Evolutionary conservation across 1,140 invertebrate species (phyloP).

Genomic region (Aradophagus sp.): DNA sequence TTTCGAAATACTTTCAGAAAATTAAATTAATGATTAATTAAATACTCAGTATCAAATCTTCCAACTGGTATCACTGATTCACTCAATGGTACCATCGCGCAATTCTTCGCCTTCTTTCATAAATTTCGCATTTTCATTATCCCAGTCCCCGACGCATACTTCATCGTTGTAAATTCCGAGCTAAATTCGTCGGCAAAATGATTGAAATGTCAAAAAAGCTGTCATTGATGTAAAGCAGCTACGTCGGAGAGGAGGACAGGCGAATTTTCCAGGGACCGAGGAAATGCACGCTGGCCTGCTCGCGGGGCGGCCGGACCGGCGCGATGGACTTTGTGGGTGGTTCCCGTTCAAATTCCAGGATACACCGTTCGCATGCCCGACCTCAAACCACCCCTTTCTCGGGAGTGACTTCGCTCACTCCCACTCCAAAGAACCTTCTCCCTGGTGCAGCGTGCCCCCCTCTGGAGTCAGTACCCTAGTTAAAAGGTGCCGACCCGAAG

Average conservation of each 20-base stretch:
- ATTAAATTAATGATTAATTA: no score
- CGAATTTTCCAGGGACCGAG: slow-evolving; percentile 55
- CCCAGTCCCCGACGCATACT: no score
- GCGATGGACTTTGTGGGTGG: slow-evolving; percentile 74
- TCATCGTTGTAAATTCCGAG: no score
- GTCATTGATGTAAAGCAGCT: slow-evolving; percentile 41
- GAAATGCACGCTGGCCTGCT: slow-evolving; percentile 64
- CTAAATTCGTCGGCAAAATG: no score
- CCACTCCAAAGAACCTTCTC: slow-evolving; percentile 47
- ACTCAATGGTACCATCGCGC: no score
- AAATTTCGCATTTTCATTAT: no score
- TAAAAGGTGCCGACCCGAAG: slow-evolving; percentile 55
- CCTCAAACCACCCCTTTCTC: slow-evolving; percentile 58
- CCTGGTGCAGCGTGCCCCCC: slow-evolving; percentile 51
- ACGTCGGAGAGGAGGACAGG: slow-evolving; percentile 23
- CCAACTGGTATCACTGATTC: no score
- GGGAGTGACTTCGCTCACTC: slow-evolving; percentile 48
- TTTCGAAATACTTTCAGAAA: no score
- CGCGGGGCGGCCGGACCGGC: slow-evolving; percentile 72
- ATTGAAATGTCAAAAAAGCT: slow-evolving; percentile 43
- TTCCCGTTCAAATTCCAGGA: slow-evolving; percentile 71
- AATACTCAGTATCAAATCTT: no score
- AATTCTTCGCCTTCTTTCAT: no score
- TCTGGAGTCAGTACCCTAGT: slow-evolving; percentile 41
- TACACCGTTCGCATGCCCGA: slow-evolving; percentile 66